Evolutionary conservation across 2,888 invertebrate species (phyloP), one percentile per base, ranked within the genome.

Genomic region (Lochmaea crataegi): DNA sequence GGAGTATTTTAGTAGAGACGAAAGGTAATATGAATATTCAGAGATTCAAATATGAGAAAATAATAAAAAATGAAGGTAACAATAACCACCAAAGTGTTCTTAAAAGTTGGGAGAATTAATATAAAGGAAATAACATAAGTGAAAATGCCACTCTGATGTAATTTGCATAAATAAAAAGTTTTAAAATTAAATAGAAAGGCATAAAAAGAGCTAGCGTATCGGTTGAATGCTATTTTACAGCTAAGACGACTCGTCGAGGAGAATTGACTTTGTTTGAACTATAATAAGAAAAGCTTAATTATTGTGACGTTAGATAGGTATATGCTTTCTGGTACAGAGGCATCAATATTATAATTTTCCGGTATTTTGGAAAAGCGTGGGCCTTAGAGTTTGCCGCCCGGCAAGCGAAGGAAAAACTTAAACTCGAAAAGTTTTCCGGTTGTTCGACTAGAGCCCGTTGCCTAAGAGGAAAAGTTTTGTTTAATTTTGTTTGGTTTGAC

Each of bases 401-500:
- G 83, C 83, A 83, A 83, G 85, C 85, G 83, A 82, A 82, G 83
- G 86, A 86, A 87, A 86, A 87, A 86, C 86, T 87, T 87, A 86
- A 85, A 85, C 85, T 83, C 83, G 86, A 84, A 87, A 87, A 86
- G 84, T 87, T 87, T 86, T 84, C 82, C 81, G 82, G 81, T 82
- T 82, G 81, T 82, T 81, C 81, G 82, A 82, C 83, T 83, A 82
- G 83, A 82, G 80, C 82, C 81, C 81, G 84, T 85, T 84, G 84
- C 85, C 85, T 85, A 86, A 87, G 85, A 86, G 86, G 86, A 87
- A 87, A 87, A 87, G 85, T 87, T 86, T 86, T 85, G 85, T 87
- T 87, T 86, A 87, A 87, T 86, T 87, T 87, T 86, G 87, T 87
- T 87, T 86, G 86, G 86, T 86, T 86, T 87, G 87, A 86, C 86